phyloP scores from a whole-genome alignment of 2,113 vertebrate species.

The Gambusia holbrooki region DNA sequence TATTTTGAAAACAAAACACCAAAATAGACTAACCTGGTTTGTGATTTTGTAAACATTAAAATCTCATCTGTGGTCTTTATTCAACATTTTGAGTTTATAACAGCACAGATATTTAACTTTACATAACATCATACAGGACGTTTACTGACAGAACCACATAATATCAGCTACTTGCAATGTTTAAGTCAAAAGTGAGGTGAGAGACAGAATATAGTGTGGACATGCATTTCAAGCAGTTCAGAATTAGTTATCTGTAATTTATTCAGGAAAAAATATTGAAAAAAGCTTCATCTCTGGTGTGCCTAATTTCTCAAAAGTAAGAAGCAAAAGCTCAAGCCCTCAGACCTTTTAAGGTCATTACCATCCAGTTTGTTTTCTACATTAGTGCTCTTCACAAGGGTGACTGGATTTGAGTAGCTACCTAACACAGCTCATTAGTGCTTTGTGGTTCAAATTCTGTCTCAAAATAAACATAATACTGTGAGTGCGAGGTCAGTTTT shows the following conservation, averaged over 20 bases:
- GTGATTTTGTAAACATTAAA: background rate
- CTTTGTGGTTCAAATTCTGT: slow-evolving; percentile 50
- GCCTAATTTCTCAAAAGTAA: background rate
- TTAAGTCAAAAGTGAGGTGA: too few relatives aligned
- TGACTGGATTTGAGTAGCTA: slow-evolving; percentile 39
- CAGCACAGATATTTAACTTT: background rate
- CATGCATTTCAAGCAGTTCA: background rate
- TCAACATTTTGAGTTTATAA: background rate
- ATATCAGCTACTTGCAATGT: too few relatives aligned
- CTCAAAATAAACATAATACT: slow-evolving; percentile 65
- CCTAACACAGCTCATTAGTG: slow-evolving; percentile 56
- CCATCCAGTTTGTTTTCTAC: slow-evolving; percentile 20
- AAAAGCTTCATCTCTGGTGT: background rate
- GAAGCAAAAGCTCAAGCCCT: slow-evolving; percentile 9
- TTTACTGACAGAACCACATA: background rate
- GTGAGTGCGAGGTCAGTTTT: slow-evolving; percentile 61
- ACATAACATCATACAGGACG: background rate
- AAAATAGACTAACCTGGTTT: background rate
- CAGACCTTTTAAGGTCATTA: slow-evolving; percentile 14
- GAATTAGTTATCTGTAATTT: background rate
- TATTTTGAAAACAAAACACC: background rate
- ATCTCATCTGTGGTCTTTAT: background rate
- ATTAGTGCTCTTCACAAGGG: slow-evolving; percentile 4
- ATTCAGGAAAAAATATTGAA: background rate
- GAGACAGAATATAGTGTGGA: background rate